Evolutionary conservation across 2,797 vertebrate species (phyloP).

Genomic region (Ctenosaura bakeri): DNA sequence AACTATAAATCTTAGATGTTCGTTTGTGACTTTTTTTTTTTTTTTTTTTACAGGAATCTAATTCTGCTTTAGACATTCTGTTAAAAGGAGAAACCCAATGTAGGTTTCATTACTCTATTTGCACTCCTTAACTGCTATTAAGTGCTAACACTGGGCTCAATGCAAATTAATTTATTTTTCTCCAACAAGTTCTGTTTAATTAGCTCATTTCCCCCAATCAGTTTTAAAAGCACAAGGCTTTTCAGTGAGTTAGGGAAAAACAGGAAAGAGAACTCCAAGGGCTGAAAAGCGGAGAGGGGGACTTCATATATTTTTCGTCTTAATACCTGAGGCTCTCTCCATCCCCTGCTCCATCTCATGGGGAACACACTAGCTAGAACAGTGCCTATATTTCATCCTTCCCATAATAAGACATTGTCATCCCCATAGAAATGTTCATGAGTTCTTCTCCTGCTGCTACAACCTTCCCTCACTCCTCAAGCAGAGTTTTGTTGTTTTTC

Average conservation of each 20-base stretch:
- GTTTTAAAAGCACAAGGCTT: constrained; percentile 18
- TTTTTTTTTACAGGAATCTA: constrained; percentile 33
- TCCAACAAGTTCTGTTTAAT: constrained; percentile 12
- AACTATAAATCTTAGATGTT: constrained; percentile 15
- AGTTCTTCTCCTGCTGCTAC: not conserved
- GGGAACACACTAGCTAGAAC: not conserved
- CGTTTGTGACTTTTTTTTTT: constrained; percentile 44
- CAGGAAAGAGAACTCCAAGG: not conserved
- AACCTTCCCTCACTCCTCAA: not conserved
- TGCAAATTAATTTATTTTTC: not conserved
- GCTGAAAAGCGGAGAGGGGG: no score
- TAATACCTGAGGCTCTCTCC: no score
- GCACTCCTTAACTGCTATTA: not conserved
- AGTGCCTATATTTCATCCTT: not conserved
- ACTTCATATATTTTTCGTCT: no score
- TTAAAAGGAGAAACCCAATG: constrained; percentile 24
- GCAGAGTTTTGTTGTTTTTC: not conserved
- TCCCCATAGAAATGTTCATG: not conserved
- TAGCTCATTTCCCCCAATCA: constrained; percentile 20
- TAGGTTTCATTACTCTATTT: constrained; percentile 39
- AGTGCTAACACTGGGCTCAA: not conserved
- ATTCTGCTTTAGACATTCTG: constrained; percentile 32
- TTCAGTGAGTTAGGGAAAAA: not conserved
- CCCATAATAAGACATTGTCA: not conserved
- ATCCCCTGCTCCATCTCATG: not conserved